Evolutionary conservation across 1,140 invertebrate genomes (phyloP), one percentile per base, ranked within the genome.

Genomic region (Euwallacea similis): DNA sequence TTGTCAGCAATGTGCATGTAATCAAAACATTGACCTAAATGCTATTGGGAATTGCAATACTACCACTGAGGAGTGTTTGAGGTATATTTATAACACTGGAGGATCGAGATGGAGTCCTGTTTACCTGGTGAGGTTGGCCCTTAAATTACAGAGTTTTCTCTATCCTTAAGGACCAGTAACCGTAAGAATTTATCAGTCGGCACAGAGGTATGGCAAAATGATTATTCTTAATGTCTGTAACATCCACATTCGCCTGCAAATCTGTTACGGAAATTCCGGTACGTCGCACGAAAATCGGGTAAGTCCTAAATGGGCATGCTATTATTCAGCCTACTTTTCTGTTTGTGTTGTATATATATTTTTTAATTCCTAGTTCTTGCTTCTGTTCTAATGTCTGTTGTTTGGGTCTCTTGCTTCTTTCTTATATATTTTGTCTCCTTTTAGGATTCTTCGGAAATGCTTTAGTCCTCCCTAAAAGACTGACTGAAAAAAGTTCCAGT

Each of bases 61-160:
- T 46, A 93, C 91, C 9, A 96, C 92, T 21, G 98, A 97, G 50
- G 92, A 97, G 80, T 99, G 98, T 86, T 82, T 97, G 0, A 98
- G 98, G 79, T 99, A 97, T 82, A 97, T 98, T 68, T 94, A 98
- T 81, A 98, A 98, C 77, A 98, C 97, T 2, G 95, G 89, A 41
- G 98, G 98, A 2, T 81, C 85, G 8, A 87, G 90, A 74, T 95
- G 97, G 96, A 98, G 73, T 89, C 91, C 77, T 99, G 97, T 84
- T 83, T 96, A 69, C 88, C 91, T 62, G 95, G 93, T 90, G 80
- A 33, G n/a, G 21, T 33, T 1, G 21, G 21, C 21, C 21, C 4
- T 2, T 33, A 33, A 33, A 2, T 81, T 78, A 53, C 11, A 53
- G 4, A 33, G 4, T 33, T 4, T 33, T 2, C 21, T 33, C 21